Evolutionary conservation across 2,113 vertebrate species (phyloP), one percentile per base, ranked within the genome.

Genomic region (Oplegnathus fasciatus): DNA sequence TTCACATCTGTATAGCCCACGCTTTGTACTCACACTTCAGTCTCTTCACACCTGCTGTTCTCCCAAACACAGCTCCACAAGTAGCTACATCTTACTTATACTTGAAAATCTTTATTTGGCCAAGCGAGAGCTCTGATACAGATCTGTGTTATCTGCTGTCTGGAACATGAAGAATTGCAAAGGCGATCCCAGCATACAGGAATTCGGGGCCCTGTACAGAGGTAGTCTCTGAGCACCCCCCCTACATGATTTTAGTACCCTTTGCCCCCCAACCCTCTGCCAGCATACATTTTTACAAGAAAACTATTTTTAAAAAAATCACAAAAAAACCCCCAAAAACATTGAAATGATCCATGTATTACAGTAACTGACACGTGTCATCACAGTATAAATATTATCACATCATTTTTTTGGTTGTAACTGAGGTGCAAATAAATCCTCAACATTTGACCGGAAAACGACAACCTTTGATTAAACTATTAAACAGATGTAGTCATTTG

Each of bases 401-500:
- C 5, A 42, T 28, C 0, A n/a, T 54, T 5, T 30, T 37, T 69
- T 68, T 9, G 9, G 2, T 69, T 77, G 17, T 60, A 37, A 52
- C 15, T 37, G 24, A 64, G 26, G 6, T 62, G 66, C 13, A 68
- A 83, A 73, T 80, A 55, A 52, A 75, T 69, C 26, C 17, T 46
- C 65, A 32, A 50, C 69, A 79, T 82, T 44, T 88, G 17, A 72
- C 61, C 0, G 1, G 17, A 34, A 83, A 46, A 62, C 1, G 48
- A 73, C 69, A 65, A 37, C 1, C 42, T 78, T 72, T 90, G 65
- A 92, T 91, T 74, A 77, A 88, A 88, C 62, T 57, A 72, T 83
- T 89, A 83, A 84, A 82, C 61, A 79, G 37, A 75, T 88, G 83
- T 89, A 79, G 86, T 74, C 65, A 46, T 86, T 89, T 86, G 88